A percentile compares a stretch with the other conserved stretches of the same genome.
phyloP scores from a whole-genome alignment of 2,888 invertebrate species.

The Rapana venosa region DNA sequence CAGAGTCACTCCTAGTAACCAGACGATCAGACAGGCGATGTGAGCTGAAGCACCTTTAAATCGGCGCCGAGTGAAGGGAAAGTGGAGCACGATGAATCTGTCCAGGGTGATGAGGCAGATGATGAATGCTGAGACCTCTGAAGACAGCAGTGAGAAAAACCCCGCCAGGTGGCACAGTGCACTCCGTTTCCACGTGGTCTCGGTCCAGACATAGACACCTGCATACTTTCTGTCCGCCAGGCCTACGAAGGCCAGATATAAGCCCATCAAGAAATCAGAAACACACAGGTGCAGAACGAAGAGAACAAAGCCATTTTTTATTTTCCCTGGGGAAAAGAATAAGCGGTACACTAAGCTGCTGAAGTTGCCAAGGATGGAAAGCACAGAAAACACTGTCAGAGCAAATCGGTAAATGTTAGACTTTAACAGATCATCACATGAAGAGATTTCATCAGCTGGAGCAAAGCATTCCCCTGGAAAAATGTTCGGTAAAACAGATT shows the following conservation, averaged over 20 bases:
- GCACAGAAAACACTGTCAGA: neutral
- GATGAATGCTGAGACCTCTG: conserved; percentile 81
- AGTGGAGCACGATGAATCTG: conserved; percentile 5
- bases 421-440: neutral
- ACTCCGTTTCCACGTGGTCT: neutral
- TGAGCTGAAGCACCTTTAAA: neutral
- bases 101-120: conserved; percentile 83
- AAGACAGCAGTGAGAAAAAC: neutral
- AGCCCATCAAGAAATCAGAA: conserved; percentile 9
- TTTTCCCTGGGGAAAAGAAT: neutral
- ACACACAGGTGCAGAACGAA: neutral
- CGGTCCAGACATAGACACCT: neutral
- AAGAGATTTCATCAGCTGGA: conserved; percentile 1
- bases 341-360: neutral
- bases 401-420: neutral
- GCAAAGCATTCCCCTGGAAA: neutral
- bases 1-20: neutral
- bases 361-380: neutral
- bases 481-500: neutral
- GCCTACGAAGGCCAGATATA: neutral
- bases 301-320: neutral
- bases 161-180: neutral
- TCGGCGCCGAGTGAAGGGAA: neutral
- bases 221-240: neutral
- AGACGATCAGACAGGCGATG: neutral